Base-by-base conservation (phyloP, 2,888 invertebrate species). In the Megaustenia siamemsis region DNA sequence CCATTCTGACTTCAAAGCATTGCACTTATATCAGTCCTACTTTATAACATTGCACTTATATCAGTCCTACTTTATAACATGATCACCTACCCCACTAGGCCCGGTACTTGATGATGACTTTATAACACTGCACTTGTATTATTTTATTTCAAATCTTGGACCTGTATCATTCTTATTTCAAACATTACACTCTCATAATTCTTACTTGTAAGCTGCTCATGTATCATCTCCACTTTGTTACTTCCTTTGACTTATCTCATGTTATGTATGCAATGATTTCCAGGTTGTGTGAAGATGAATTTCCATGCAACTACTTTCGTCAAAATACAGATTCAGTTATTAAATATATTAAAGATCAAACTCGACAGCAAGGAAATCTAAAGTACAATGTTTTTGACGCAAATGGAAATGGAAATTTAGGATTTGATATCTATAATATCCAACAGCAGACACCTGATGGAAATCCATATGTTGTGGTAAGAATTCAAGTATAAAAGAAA, bases 361-460 rank as follows among this genome's bases (percentile, higher is more conserved):
- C 73, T 0, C 63, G 86, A 2, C 45, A 53, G 15, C 66, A 82
- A 40, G 82, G 79, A 1, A 28, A 73, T 43, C 38, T 63, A 6
- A 73, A 68, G 43, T 82, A 83, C 0, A 68, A 84, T 15, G 87
- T 92, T 10, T 92, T 92, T 73, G 88, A 90, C 73, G 86, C 88
- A 38, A 86, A 89, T 68, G 90, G 92, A 21, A 92, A 92, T 83
- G 92, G 92, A 10, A 89, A 89, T 43, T 86, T 91, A 35, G 91
- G 92, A 8, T 92, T 90, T 80, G 86, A 86, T 21, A 87, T 92
- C 49, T 89, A 89, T 56, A 92, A 90, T 63, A 88, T 92, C 15
- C 90, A 90, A 80, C 76, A 86, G 40, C 78, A 56, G 8, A 83
- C 73, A 24, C 82, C 71, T n/a, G 66, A 78, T 24, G 56, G 77